Percentiles rank a stretch among this genome's conserved stretches.
These are phyloP conservation scores for Caranx melampygus DNA, from an alignment of 2,113 vertebrate genomes.

Conservation along the genomic window DNA sequence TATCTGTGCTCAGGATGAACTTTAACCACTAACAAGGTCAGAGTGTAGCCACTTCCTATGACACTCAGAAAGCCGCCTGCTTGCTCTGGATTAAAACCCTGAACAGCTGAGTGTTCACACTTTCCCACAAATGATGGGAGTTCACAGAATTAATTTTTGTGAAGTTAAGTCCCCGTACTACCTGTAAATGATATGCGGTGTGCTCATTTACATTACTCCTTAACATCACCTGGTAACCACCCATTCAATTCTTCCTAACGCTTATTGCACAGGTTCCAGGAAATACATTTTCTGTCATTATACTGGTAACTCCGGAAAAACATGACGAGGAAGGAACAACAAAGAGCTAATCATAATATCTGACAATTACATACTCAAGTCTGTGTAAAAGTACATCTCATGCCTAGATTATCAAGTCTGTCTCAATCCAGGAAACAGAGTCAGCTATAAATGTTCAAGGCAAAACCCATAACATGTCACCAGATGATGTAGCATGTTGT, in stretches of 20 bases:
- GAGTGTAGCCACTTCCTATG: not conserved
- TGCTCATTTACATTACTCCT: not conserved
- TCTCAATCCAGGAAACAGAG: not conserved
- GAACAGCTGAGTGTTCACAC: not conserved
- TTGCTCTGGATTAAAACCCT: not conserved
- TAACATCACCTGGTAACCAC: not conserved
- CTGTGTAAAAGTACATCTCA: not conserved
- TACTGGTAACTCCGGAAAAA: not conserved
- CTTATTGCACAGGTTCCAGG: constrained; percentile 2
- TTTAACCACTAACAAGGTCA: constrained; percentile 19
- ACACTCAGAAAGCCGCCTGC: not conserved
- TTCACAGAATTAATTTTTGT: not conserved
- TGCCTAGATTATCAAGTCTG: not conserved
- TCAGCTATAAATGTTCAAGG: constrained; percentile 12
- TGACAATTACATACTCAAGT: not conserved
- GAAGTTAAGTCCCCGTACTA: not conserved
- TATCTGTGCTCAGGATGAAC: constrained; percentile 6
- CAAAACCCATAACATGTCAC: constrained; percentile 1
- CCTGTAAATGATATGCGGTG: no score
- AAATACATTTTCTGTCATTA: not conserved
- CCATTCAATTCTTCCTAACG: not conserved
- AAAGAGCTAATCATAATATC: no score
- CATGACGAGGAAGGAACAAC: no score
- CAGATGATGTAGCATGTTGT: not conserved
- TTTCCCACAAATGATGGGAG: not conserved